Base-by-base conservation (phyloP, 2,797 vertebrate species). In the Microctenopoma stevenorrisi region DNA sequence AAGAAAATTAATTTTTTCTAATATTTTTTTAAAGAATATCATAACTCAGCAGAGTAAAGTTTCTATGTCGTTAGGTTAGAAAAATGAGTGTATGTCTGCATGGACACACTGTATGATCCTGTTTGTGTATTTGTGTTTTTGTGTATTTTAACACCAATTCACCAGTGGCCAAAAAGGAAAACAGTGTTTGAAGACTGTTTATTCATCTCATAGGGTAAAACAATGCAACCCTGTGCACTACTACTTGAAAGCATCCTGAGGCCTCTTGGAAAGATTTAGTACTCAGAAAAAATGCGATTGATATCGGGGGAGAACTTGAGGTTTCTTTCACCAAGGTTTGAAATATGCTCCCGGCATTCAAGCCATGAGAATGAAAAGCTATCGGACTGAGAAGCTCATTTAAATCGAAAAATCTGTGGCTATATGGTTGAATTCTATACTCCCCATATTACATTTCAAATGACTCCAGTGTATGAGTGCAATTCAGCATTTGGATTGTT, bases 221-320 rank as follows among this genome's bases (percentile, higher is more conserved):
- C 82, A 89, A 86, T 87, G 86, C 90, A 87, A 93, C 84, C 90
- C 81, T 86, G 75, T 79, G 83, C 80, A 88, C 73, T 78, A 60
- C 70, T 84, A 78, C 84, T 91, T 88, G 78, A 87, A 90, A 83
- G 60, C 63, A 70, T 88, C 82, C 86, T 13, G 55, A 74, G 74
- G 87, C 65, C 81, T 90, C 85, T 89, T 78, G 85, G 81, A 92
- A 85, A 83, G 83, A 85, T 83, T 84, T 76, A 83, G 62, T 49
- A 54, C 68, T 84, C 74, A 68, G 76, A 89, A 73, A 89, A 84
- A 85, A 87, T 66, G 65, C 48, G 44, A 86, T 74, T 86, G 85
- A 89, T 86, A 88, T 81, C 53, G 37, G 60, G 60, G 76, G 74
- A 86, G 75, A 85, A 85, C 56, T 79, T 83, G 81, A 78, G 86